Evolutionary conservation across 2,113 vertebrate genomes (phyloP), one percentile per base, ranked within the genome.

Genomic region (Cyanoderma ruficeps): DNA sequence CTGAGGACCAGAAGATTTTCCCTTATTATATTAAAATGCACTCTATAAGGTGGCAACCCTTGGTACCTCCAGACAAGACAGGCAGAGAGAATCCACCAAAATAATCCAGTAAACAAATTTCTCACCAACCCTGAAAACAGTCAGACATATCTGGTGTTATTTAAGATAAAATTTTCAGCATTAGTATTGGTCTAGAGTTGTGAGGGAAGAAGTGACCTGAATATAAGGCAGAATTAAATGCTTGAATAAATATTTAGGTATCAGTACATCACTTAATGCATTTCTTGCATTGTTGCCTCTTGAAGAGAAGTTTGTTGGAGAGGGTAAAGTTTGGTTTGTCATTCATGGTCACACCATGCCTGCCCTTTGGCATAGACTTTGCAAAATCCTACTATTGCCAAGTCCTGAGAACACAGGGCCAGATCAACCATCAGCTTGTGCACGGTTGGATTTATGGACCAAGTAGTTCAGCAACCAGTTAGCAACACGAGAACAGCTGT

Each of bases 211-310:
- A 78, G 18, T 35, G 69, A 95, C 42, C 37, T 69, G 18, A 33
- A 33, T 12, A 67, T 19, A 91, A 49, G 13, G n/a, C 63, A 87
- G 28, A 90, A 80, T 68, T 64, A 89, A 24, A 74, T 0, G 0
- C 41, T 86, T 70, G 41, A 93, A 92, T 93, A 88, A 76, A 94
- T 61, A 75, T 77, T 93, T 91, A 81, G 47, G 33, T 67, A 69
- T 23, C 33, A 60, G 25, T 49, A 68, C 8, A 74, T 31, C 4
- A 30, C 7, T 87, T 83, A 21, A 41, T 7, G 2, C 12, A 9
- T 55, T 90, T 56, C 60, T 83, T 72, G 30, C 24, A 57, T 47
- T 70, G 41, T 39, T 85, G 31, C 22, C 20, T 57, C 30, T 46
- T 42, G 31, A 89, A 77, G 24, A 63, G 35, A 85, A 68, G 7